Base-by-base conservation (phyloP, 2,113 vertebrate genomes). In the Vimba vimba region DNA sequence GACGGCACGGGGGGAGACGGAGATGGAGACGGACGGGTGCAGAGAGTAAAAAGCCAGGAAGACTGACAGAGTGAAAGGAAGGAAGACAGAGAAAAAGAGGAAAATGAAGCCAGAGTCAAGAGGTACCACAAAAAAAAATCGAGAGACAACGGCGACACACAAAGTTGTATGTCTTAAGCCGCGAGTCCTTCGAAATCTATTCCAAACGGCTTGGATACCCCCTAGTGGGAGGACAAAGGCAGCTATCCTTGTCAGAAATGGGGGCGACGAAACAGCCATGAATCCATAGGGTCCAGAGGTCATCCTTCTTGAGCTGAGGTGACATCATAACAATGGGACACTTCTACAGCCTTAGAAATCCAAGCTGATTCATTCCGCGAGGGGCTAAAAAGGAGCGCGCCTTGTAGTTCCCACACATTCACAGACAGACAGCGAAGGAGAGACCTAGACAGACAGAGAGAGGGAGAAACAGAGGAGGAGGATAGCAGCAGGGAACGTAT, bases 271-370 rank as follows among this genome's bases (percentile, higher is more conserved):
- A 94, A 94, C 94, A 94, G 93, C 94, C 95, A 96, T 94, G 96
- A 97, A 97, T 96, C 96, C 95, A 96, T 95, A 96, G 95, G 94
- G 96, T 96, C 95, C 96, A 97, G 96, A 98, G 97, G 97, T 99
- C 96, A 97, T 94, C 94, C 93, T 96, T 96, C 96, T 97, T 98
- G 96, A 98, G 97, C 95, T 92, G 97, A 92, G 90, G 95, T 98
- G 98, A 99, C 97, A 98, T 96, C 95, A 97, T 96, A 96, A 99
- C 97, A 99, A 98, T 97, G 94, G 97, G 95, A 96, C 96, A 97
- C 97, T 97, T 94, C 96, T 95, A 91, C 93, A 96, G 95, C 95
- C 95, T 96, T 94, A 93, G 93, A 94, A 95, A 94, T 91, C 91
- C 96, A 95, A 97, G 97, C 96, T 96, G 95, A 95, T 95, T 96